Base-by-base conservation (phyloP, 2,113 vertebrate genomes). In the Colius striatus region DNA sequence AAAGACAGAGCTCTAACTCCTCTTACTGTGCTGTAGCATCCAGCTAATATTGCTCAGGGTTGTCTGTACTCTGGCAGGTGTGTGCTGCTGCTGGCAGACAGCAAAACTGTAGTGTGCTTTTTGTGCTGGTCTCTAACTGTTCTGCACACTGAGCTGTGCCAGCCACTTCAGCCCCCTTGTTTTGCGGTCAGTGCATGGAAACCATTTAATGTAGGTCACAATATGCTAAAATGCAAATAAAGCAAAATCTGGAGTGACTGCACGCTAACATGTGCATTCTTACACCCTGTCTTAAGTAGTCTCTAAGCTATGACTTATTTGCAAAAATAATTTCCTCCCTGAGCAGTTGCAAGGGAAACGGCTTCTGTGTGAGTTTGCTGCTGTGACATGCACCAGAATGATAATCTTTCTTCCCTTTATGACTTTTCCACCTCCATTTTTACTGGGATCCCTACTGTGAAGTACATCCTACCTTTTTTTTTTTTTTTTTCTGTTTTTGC, bases 201-300 rank as follows among this genome's bases (percentile, higher is more conserved):
- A 83, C 60, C 55, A 13, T 83, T 86, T 76, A 95, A 87, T 86
- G 73, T 85, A 91, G 87, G 87, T 93, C 82, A 88, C 71, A 88
- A 63, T 87, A 87, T 66, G 84, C 51, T 87, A 25, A 60, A 67
- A 13, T 17, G 45, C 41, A 91, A 93, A 57, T 67, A 77, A 71
- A 91, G 65, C 32, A 87, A 85, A 90, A 92, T 93, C 32, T 61
- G 55, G 75, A 90, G 55, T 74, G 75, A 84, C 60, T 95, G 83
- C 57, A 20, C 32, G 77, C 43, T 77, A 84, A 74, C 32, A 43
- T 58, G 55, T 16, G 19, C 34, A n/a, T 55, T 51, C 34, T 72
- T 75, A 87, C 66, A 73, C 0, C 0, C 55, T 34, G 54, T 76
- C 73, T 89, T 79, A 79, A 92, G 32, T 80, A 58, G 38, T 10